Percentiles rank a stretch among this genome's conserved stretches.
These are phyloP conservation scores for Microtus montanus DNA, from an alignment of 2,113 vertebrate species.

Conservation along the genomic window DNA sequence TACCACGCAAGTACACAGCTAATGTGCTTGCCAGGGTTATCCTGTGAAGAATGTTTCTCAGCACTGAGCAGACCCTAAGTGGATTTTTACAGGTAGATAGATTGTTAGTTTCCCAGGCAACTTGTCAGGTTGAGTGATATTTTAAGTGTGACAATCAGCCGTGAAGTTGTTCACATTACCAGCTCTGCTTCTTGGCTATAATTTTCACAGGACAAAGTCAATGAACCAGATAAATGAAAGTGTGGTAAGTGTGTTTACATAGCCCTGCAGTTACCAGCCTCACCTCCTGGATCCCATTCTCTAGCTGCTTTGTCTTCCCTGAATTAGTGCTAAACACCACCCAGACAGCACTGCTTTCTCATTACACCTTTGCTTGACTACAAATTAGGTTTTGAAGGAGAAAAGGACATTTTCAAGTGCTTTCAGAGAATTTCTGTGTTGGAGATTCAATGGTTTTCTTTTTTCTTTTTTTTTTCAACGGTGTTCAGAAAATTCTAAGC, in stretches of 20 bases:
- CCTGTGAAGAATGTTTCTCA: not conserved
- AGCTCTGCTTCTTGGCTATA: conserved; percentile 43
- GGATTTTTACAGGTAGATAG: conserved; percentile 42
- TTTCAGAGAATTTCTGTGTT: conserved; percentile 40
- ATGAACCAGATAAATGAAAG: conserved; percentile 46
- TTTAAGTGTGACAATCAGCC: conserved; percentile 56
- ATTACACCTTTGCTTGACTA: conserved; percentile 50
- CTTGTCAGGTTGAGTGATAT: conserved; percentile 42
- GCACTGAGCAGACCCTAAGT: not conserved
- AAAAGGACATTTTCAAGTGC: conserved; percentile 69
- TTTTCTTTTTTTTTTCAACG: conserved; percentile 41
- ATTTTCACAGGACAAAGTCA: conserved; percentile 51
- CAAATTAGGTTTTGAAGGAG: conserved; percentile 66
- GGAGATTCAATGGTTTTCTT: conserved; percentile 35
- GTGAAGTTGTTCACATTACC: conserved; percentile 33
- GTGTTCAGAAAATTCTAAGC: conserved; percentile 60
- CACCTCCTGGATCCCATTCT: not conserved
- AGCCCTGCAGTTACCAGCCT: not conserved
- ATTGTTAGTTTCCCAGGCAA: conserved; percentile 47
- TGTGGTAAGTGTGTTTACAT: not conserved
- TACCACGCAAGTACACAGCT: not conserved
- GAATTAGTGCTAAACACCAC: conserved; percentile 43
- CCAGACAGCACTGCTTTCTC: conserved; percentile 32
- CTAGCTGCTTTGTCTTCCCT: conserved; percentile 40
- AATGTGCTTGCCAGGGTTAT: not conserved